phyloP scores from a whole-genome alignment of 1,140 invertebrate species.

The Drosophila sp. region DNA sequence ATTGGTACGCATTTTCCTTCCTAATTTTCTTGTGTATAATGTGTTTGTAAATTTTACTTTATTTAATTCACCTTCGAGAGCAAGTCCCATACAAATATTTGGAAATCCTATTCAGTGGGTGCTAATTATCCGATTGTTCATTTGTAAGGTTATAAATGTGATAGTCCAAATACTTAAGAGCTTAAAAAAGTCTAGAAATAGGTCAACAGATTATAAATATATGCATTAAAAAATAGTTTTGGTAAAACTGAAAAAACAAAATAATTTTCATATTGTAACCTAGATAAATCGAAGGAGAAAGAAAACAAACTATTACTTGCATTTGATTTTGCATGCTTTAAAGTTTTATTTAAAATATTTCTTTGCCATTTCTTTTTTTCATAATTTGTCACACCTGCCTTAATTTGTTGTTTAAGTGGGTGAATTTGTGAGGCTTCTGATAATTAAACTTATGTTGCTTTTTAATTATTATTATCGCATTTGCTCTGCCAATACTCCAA shows the following conservation, averaged over 20 bases:
- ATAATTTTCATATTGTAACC: not conserved
- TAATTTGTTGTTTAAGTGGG: conserved; percentile 23
- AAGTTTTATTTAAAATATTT: conserved; percentile 84
- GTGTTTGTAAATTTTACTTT: conserved; percentile 6
- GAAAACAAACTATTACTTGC: not conserved
- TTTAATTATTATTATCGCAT: conserved; percentile 74
- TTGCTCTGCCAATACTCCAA: conserved; percentile 51
- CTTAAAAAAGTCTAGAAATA: too few species aligned
- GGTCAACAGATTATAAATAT: too few species aligned
- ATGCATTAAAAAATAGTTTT: too few species aligned
- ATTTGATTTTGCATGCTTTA: conserved; percentile 65
- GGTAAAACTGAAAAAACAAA: not conserved
- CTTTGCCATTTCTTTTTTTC: conserved; percentile 53
- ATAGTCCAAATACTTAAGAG: too few species aligned
- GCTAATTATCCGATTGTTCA: too few species aligned
- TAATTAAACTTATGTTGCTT: conserved; percentile 71
- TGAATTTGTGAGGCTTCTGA: conserved; percentile 28
- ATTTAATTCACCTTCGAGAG: too few species aligned
- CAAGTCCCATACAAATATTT: too few species aligned
- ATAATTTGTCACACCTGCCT: conserved; percentile 24
- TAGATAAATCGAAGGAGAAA: not conserved
- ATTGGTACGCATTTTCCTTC: not conserved
- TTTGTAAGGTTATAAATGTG: too few species aligned
- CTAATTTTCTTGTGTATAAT: not conserved
- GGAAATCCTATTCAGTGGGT: too few species aligned